Percentiles rank a stretch among this genome's conserved stretches.
Evolutionary conservation across 2,888 invertebrate genomes (phyloP).

Genomic region (Eueremaeus valkanovi): DNA sequence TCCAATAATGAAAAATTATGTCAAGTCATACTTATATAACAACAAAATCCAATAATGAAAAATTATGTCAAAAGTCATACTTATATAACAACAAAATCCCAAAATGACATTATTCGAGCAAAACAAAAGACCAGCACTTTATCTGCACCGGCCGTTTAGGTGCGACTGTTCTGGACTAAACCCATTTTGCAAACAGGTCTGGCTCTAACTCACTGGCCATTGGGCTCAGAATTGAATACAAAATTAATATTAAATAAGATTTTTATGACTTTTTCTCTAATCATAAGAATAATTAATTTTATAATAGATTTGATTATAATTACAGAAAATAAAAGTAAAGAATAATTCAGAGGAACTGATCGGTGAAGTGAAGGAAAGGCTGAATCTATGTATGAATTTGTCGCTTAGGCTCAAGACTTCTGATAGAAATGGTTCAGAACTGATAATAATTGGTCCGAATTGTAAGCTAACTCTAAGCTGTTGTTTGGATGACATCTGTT

Average conservation of each 20-base stretch:
- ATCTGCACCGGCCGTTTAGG: not conserved
- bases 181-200: not conserved
- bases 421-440: not conserved
- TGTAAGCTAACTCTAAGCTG: not conserved
- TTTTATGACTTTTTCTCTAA: no score
- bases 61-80: no score
- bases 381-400: not conserved
- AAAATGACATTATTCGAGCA: not conserved
- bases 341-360: not conserved
- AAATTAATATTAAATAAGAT: no score
- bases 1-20: no score
- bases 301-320: not conserved
- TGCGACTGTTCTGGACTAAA: not conserved
- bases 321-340: not conserved
- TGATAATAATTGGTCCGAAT: not conserved
- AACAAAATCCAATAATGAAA: no score
- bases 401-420: not conserved
- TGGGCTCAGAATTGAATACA: no score
- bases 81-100: no score
- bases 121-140: not conserved
- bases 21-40: no score
- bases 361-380: not conserved
- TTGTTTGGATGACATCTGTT: conserved; percentile 5
- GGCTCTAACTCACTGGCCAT: not conserved
- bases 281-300: not conserved